Evolutionary conservation across 2,888 invertebrate genomes (phyloP), one percentile per base, ranked within the genome.

Genomic region (Incurvaria masculella): DNA sequence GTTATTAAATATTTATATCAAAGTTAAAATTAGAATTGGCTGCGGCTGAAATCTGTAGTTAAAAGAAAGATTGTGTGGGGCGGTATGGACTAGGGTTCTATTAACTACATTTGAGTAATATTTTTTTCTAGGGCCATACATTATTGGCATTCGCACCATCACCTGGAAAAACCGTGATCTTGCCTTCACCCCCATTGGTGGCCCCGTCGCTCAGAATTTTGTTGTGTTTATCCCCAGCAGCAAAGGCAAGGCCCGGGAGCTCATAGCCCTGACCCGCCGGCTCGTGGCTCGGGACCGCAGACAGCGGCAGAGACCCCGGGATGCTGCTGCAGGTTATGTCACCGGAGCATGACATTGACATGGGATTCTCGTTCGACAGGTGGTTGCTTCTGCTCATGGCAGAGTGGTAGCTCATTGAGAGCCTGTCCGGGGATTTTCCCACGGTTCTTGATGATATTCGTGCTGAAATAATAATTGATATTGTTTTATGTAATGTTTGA

Each of bases 331-430:
- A 57, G 3, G 33, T 14, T 2, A 68, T 60, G 23, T 71, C 73
- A 0, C 67, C 71, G 2, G 69, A 66, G 47, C 64, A 62, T 0
- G 74, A 71, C 52, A 63, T 59, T 0, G 68, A 63, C 66, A 66
- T 66, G 23, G 23, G 46, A 11, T 50, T 49, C 50, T 59, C 63
- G 27, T 61, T 68, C 1, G 66, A 61, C 0, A 74, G 73, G 0
- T 71, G 68, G 42, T 55, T 63, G 21, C 59, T 58, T 52, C 67
- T 68, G 19, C 64, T 51, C 2, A 71, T 50, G 0, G 65, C 64
- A 0, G 76, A 68, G 62, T 89, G 89, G 70, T 85, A 89, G 64
- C 89, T 89, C 11, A 85, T 81, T 1, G 84, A 74, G 75, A 90
- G 86, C 10, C 88, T 82, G 65, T 90, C 90, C 0, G 89, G 89